These are phyloP conservation scores for Lycorma delicatula DNA, from an alignment of 1,140 invertebrate species.

Conservation along the genomic window DNA sequence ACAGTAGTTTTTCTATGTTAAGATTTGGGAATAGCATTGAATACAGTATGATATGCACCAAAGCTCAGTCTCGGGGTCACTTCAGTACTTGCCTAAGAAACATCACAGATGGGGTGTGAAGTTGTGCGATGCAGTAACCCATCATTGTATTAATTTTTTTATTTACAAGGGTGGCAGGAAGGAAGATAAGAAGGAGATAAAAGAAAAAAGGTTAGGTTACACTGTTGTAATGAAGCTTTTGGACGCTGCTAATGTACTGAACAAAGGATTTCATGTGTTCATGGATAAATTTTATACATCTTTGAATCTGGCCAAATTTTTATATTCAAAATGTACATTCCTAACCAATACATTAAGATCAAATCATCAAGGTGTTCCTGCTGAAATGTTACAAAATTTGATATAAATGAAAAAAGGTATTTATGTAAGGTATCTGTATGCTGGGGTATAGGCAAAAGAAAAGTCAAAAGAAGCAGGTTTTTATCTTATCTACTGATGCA, in stretches of 20 bases:
- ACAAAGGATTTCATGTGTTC: background rate
- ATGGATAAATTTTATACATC: background rate
- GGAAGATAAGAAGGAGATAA: background rate
- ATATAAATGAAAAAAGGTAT: background rate
- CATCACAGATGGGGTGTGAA: slow-evolving; percentile 19
- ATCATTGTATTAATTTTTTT: slow-evolving; percentile 8
- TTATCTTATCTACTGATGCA: slow-evolving; percentile 10
- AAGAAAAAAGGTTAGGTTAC: background rate
- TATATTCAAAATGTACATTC: background rate
- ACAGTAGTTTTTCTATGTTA: no score
- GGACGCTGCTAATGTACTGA: background rate
- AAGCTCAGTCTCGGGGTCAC: slow-evolving; percentile 7
- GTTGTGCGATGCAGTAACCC: slow-evolving; percentile 7
- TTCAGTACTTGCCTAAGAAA: slow-evolving; percentile 18
- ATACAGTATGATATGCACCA: slow-evolving; percentile 13
- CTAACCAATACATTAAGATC: background rate
- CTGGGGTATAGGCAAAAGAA: slow-evolving; percentile 11
- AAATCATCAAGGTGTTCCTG: background rate
- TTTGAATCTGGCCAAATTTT: background rate
- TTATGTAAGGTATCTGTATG: background rate
- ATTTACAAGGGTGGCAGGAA: background rate
- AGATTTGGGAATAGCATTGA: no score
- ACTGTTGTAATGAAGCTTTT: background rate
- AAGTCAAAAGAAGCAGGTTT: slow-evolving; percentile 13
- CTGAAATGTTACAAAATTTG: background rate